Evolutionary conservation across 2,888 invertebrate genomes (phyloP).

Genomic region (Phaonia tiefii): DNA sequence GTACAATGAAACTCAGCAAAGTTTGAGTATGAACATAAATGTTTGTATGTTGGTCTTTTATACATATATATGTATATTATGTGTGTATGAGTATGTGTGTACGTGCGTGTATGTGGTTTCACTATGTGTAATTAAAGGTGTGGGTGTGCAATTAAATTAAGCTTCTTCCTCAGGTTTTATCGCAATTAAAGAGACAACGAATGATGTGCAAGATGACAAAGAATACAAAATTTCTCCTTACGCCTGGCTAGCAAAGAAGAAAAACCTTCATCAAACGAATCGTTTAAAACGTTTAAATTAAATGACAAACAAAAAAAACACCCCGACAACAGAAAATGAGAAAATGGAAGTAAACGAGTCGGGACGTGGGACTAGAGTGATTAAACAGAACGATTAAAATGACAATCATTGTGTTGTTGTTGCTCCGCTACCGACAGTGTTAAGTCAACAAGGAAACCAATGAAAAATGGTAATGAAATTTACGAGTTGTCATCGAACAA

Average conservation of each 20-base stretch:
- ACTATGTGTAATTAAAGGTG: no score
- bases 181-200: constrained; percentile 37
- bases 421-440: not conserved
- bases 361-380: not conserved
- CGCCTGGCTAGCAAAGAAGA: not conserved
- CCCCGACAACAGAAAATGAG: not conserved
- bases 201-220: constrained; percentile 14
- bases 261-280: constrained; percentile 15
- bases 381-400: not conserved
- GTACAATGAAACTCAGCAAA: constrained; percentile 5
- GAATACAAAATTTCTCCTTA: not conserved
- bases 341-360: not conserved
- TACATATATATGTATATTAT: no score
- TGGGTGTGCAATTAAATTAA: constrained; percentile 39
- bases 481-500: constrained; percentile 20
- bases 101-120: constrained; percentile 13
- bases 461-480: constrained; percentile 31
- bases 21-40: not conserved
- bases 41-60: not conserved
- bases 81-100: not conserved
- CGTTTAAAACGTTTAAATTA: constrained; percentile 30
- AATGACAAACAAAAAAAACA: constrained; percentile 21
- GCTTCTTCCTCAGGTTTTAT: constrained; percentile 39
- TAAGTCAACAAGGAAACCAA: constrained; percentile 36
- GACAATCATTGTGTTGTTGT: not conserved